These are phyloP conservation scores for Lepidocyrtoides sp. DNA, from an alignment of 2,888 invertebrate species.

Conservation along the genomic window DNA sequence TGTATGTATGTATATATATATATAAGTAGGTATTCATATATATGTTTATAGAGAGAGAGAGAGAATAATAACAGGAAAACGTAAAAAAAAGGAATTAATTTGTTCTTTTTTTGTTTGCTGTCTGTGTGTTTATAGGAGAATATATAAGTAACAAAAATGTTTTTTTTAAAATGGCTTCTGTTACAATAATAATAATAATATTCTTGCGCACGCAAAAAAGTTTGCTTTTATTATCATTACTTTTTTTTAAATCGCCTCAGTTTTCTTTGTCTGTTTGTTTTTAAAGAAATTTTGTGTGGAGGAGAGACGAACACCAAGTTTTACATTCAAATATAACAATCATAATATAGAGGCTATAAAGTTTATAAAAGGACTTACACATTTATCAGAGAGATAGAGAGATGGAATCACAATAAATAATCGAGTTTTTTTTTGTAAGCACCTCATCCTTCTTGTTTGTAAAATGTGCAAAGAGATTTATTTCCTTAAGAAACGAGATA, in stretches of 20 bases:
- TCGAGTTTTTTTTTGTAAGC: constrained; percentile 47
- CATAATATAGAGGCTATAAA: constrained; percentile 6
- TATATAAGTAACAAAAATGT: neutral
- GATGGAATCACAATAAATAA: constrained; percentile 74
- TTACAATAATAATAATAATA: too few species aligned
- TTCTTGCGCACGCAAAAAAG: neutral
- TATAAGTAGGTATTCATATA: neutral
- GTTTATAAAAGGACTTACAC: neutral
- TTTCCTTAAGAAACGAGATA: neutral
- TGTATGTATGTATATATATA: too few species aligned
- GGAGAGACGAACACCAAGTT: constrained; percentile 28
- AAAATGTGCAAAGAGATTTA: constrained; percentile 52
- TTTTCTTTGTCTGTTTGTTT: neutral
- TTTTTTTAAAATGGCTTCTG: neutral
- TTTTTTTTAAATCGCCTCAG: neutral
- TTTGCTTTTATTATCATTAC: neutral
- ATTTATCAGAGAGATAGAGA: neutral
- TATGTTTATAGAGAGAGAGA: too few species aligned
- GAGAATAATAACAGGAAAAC: constrained; percentile 29
- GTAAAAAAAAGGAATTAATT: neutral
- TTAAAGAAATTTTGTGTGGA: neutral
- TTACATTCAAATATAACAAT: neutral
- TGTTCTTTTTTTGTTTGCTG: constrained; percentile 35
- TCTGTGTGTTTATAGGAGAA: constrained; percentile 1
- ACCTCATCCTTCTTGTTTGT: constrained; percentile 49